Base-by-base conservation (phyloP, 2,888 invertebrate species). In the Clivina fossor region DNA sequence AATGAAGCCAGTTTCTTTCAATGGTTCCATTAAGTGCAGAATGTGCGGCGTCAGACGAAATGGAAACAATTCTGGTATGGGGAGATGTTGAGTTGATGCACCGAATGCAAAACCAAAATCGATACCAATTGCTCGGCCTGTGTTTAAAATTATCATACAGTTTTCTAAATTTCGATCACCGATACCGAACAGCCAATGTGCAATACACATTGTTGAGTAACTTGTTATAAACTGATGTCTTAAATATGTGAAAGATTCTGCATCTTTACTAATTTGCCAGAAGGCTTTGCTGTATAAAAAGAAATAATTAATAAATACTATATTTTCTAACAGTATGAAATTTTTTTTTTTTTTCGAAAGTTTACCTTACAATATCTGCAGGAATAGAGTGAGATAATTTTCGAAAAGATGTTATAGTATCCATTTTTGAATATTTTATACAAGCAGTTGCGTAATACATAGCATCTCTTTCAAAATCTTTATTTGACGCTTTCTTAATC, bases 31-130 rank as follows among this genome's bases (percentile, higher is more conserved):
- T 1, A 87, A 68, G 50, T 79, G 77, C 2, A 80, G 69, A 26
- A 89, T 76, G 68, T 88, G 88, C 1, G 84, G 77, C 0, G 88
- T 88, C 53, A 90, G 69, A 8, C 90, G 77, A 66, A 88, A 85
- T 0, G 89, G 89, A 62, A 87, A 78, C 56, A 90, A 66, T 73
- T 90, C 89, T 0, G 89, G 88, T 43, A 87, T 70, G 0, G 72
- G 68, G 51, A 81, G 71, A 60, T 80, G 76, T 65, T 82, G 78
- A 0, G 84, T 84, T 13, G 81, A 82, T 9, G 79, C 74, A 3
- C 86, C 89, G 71, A 90, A 89, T 0, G 86, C 84, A 63, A 80
- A 77, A 1, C 86, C 87, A 73, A 88, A 90, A 74, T 90, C 89
- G 56, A 89, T 87, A 1, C 86, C 88, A 24, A 80, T 67, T 16